A percentile compares a stretch with the other conserved stretches of the same genome.
These are phyloP conservation scores for Dasysyrphus albostriatus DNA, from an alignment of 2,888 invertebrate genomes.

Conservation along the genomic window DNA sequence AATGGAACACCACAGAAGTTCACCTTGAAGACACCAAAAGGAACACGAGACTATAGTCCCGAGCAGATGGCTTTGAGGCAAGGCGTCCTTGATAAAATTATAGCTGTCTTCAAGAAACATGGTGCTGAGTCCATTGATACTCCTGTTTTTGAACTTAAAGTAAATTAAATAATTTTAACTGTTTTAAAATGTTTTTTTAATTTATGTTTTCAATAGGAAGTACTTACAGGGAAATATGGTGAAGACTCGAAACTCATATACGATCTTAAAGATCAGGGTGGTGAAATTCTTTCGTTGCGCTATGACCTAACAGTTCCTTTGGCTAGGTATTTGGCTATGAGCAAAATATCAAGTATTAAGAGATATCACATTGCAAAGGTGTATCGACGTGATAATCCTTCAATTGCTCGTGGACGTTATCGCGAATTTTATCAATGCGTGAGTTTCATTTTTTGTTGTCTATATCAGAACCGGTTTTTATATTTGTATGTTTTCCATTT, in stretches of 20 bases:
- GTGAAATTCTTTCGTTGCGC: constrained; percentile 96
- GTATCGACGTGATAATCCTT: constrained; percentile 98
- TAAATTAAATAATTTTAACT: constrained; percentile 80
- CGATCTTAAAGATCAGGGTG: constrained; percentile 99
- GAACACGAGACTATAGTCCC: constrained; percentile 97
- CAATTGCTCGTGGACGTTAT: constrained; percentile 97
- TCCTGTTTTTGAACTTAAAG: constrained; percentile 98
- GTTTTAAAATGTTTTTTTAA: neutral
- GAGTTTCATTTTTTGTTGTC: constrained; percentile 84
- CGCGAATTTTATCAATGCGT: constrained; percentile 99
- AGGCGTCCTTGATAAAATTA: constrained; percentile 93
- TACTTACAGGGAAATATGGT: constrained; percentile 99
- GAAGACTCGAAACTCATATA: constrained; percentile 99
- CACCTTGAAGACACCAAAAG: constrained; percentile 95
- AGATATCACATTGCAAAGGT: constrained; percentile 99
- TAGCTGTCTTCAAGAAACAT: constrained; percentile 96
- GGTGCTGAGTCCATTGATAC: constrained; percentile 99
- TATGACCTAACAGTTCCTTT: constrained; percentile 99
- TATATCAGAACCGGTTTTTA: too few relatives aligned
- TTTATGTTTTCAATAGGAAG: constrained; percentile 87
- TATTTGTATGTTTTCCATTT: neutral
- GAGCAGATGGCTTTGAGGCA: constrained; percentile 97
- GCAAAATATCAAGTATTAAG: constrained; percentile 96
- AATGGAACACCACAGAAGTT: constrained; percentile 89
- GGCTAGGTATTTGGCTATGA: constrained; percentile 99